These are phyloP conservation scores for Reticulitermes speratus DNA, from an alignment of 1,140 invertebrate species.

Conservation along the genomic window DNA sequence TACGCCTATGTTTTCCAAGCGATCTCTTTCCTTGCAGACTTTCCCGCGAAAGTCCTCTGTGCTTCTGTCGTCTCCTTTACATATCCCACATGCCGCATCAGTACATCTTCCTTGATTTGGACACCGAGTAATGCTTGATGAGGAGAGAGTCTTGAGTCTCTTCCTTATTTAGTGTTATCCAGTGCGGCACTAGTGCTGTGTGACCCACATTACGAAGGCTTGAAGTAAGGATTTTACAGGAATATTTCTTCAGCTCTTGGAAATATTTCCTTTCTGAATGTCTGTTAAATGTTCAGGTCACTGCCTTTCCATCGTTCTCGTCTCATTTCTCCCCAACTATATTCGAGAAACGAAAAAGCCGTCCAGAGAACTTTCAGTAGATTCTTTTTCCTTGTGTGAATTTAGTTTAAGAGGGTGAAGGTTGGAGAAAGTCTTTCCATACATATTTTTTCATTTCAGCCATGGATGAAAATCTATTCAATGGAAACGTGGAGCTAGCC, in stretches of 20 bases:
- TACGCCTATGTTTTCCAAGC: too few relatives aligned
- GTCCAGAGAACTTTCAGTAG: not conserved
- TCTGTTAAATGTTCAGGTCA: not conserved
- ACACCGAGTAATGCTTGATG: too few relatives aligned
- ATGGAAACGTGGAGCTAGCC: not conserved
- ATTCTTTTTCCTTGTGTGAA: not conserved
- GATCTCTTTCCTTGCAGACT: too few relatives aligned
- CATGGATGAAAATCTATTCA: not conserved
- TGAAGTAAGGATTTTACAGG: not conserved
- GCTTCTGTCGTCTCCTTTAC: too few relatives aligned
- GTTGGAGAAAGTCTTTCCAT: not conserved
- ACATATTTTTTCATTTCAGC: not conserved
- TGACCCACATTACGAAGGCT: not conserved
- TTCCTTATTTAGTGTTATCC: too few relatives aligned
- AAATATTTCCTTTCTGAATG: not conserved
- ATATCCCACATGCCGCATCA: too few relatives aligned
- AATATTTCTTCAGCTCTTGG: not conserved
- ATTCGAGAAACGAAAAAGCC: not conserved
- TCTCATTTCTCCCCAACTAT: not conserved
- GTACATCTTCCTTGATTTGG: too few relatives aligned
- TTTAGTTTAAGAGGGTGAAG: not conserved
- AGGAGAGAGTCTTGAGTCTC: too few relatives aligned
- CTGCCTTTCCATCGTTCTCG: not conserved
- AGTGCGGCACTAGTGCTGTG: not conserved
- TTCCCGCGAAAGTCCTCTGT: too few relatives aligned